Evolutionary conservation across 2,113 vertebrate genomes (phyloP), one percentile per base, ranked within the genome.

Genomic region (Aegithalos caudatus): DNA sequence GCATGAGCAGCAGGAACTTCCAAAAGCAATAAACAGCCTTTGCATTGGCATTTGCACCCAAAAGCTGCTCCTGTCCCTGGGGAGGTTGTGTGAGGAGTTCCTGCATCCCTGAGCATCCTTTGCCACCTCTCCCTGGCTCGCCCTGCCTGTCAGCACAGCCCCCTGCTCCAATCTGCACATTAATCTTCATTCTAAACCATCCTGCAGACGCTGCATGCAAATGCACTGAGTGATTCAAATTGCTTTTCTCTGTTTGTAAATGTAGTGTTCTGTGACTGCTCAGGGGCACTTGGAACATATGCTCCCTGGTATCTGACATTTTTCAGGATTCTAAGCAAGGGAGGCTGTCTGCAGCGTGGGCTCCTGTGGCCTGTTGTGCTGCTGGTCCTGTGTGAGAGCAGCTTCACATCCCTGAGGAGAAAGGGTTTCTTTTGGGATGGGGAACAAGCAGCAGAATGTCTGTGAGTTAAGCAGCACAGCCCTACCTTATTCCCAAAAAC

Each of bases 181-280:
- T 97, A 92, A 96, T 97, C 97, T 94, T 86, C 82, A 92, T 92
- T 95, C 95, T 51, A 62, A 96, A 93, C 42, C 81, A 69, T 76
- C 85, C 88, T 78, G 44, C 70, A 51, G 81, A 89, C 9, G 3
- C 76, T 3, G 20, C 87, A 95, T 95, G 95, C 92, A 95, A 92
- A 96, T 92, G 28, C 14, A 83, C 45, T 6, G 44, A 95, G 73
- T 91, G 77, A 94, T 92, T 94, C 83, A 88, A 88, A 92, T 91
- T 54, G 79, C n/a, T 96, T 92, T 96, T 92, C 83, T 87, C 78
- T 87, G 85, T 88, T 95, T 93, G 88, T 84, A 94, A 94, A 88
- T 66, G 76, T 83, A 85, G 71, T 45, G 70, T 92, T 96, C 86
- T 94, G 88, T 94, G 87, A 87, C 77, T 96, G 90, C 89, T 95